Percentiles rank a stretch among this genome's conserved stretches.
These are phyloP conservation scores for Drosophila meridiana DNA, from an alignment of 2,888 invertebrate species.

Conservation along the genomic window DNA sequence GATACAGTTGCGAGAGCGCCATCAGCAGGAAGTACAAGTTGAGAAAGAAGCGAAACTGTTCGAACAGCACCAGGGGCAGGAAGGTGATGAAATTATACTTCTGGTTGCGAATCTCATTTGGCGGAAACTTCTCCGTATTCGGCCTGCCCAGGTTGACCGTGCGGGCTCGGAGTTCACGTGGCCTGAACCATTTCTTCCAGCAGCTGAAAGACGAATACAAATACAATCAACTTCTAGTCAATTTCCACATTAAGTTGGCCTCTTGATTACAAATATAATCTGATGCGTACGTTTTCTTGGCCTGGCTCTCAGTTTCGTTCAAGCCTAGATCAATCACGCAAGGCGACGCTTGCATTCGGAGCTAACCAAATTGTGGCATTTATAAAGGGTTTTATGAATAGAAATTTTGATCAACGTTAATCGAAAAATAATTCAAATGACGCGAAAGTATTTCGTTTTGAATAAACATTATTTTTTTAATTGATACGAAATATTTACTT, in stretches of 20 bases:
- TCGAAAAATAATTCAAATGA: not conserved
- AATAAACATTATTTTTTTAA: not conserved
- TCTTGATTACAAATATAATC: constrained; percentile 1
- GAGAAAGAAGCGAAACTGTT: constrained; percentile 99
- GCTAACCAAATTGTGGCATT: not conserved
- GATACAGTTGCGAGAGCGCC: constrained; percentile 99
- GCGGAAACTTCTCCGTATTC: constrained; percentile 93
- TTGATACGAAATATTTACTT: not conserved
- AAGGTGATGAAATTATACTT: constrained; percentile 98
- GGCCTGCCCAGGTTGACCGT: constrained; percentile 91
- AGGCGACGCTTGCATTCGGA: constrained; percentile 8
- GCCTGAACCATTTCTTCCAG: constrained; percentile 90
- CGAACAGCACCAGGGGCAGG: constrained; percentile 96
- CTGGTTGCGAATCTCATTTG: constrained; percentile 98
- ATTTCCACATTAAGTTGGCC: not conserved
- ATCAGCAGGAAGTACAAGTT: constrained; percentile 99
- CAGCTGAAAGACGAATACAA: constrained; percentile 87
- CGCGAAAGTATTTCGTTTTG: not conserved
- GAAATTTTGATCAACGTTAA: constrained; percentile 1
- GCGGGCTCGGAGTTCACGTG: constrained; percentile 90
- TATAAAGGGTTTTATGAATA: not conserved
- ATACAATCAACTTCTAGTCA: not conserved
- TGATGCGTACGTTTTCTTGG: constrained; percentile 9
- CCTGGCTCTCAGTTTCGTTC: not conserved
- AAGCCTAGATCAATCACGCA: not conserved